Evolutionary conservation across 2,113 vertebrate genomes (phyloP), one percentile per base, ranked within the genome.

Genomic region (Ptychochromis oligacanthus): DNA sequence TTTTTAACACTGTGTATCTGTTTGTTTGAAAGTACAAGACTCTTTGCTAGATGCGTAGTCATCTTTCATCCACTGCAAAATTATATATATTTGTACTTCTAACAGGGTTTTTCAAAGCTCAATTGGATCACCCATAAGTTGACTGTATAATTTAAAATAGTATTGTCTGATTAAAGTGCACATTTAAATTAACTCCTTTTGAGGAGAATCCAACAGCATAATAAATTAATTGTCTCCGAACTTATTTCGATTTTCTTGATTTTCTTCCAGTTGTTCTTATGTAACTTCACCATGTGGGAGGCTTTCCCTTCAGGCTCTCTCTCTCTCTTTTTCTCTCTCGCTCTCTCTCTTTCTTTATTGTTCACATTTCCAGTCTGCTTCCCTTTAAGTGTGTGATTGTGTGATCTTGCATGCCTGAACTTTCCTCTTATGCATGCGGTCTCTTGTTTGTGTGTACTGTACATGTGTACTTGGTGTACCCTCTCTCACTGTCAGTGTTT

Each of bases 401-500:
- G 84, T 92, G 86, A 87, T 92, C 74, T 86, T 91, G 95, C 95
- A 96, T 94, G 92, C 76, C 83, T 87, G 74, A 91, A 81, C 76
- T 64, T 72, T 75, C 75, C 56, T 92, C 80, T 79, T 75, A 46
- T 93, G 95, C 95, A 95, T 95, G 95, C 90, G 57, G 52, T 93
- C 54, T 90, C 74, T 85, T 80, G 81, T 88, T 84, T 60, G 81
- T 92, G 78, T 91, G 80, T 89, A 64, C 67, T 18, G 60, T 84
- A 75, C 20, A 36, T 83, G 83, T 87, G 46, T 52, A 20, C 86
- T 75, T 79, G 49, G 55, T 80, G 78, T 84, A 83, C 82, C 58
- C 2, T 79, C 49, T 59, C 61, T 81, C 62, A 64, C 65, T 56
- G 55, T 92, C 60, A 84, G 83, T 89, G 82, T 91, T 90, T 72